A percentile compares a stretch with the other conserved stretches of the same genome.
phyloP scores from a whole-genome alignment of 2,797 vertebrate genomes.

The Oreochromis grahami region DNA sequence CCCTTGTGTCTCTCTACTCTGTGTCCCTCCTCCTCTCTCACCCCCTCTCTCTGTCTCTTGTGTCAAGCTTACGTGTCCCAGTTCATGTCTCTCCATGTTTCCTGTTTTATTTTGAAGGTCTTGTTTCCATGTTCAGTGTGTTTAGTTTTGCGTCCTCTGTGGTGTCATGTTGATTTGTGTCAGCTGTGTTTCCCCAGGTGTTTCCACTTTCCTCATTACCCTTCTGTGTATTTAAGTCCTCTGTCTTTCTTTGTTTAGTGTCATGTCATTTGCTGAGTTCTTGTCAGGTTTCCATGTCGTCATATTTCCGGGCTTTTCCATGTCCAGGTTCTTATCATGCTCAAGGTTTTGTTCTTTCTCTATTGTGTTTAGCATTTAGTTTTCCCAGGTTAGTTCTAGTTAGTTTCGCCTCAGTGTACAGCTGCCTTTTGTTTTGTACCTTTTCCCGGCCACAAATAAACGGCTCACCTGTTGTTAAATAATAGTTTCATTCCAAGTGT shows the following conservation, averaged over 20 bases:
- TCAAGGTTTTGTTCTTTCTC: neutral
- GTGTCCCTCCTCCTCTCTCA: neutral
- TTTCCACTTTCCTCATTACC: neutral
- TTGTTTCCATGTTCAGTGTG: neutral
- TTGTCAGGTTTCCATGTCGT: neutral
- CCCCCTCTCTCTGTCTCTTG: neutral
- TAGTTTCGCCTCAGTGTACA: neutral
- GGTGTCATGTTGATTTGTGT: neutral
- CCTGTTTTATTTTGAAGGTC: neutral
- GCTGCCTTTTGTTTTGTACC: neutral
- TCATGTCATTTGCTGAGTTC: neutral
- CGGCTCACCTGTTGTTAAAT: neutral
- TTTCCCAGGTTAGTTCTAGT: neutral
- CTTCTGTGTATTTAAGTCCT: neutral
- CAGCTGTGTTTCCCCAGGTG: neutral
- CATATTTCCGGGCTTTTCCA: neutral
- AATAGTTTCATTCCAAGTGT: neutral
- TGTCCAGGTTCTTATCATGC: neutral
- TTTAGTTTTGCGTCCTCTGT: neutral
- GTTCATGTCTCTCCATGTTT: neutral
- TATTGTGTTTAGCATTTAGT: neutral
- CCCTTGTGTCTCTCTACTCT: neutral
- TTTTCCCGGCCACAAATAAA: neutral
- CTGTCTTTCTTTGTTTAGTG: neutral
- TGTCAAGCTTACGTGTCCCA: neutral